Conservation (phyloP, 2,113 vertebrate genomes). For the Mystacornis crossleyi region DNA sequence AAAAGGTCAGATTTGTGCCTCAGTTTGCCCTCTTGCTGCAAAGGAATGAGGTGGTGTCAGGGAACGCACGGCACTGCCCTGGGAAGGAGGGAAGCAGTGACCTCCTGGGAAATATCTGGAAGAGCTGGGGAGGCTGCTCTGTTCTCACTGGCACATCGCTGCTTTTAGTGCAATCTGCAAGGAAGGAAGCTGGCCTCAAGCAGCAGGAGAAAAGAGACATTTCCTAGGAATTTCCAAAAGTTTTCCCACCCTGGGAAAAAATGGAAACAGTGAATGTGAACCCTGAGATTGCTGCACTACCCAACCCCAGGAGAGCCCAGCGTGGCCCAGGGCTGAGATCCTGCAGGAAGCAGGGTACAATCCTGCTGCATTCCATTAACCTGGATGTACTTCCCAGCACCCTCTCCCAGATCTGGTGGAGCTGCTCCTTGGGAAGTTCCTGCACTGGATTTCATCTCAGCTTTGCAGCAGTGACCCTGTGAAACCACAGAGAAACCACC, state of each 20-base stretch:
- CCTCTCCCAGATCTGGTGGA: not conserved
- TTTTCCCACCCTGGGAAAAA: not conserved
- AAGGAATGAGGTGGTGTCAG: not conserved
- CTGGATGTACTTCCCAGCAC: not conserved
- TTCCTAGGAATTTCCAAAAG: not conserved
- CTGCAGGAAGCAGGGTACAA: not conserved
- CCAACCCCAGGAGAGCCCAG: not conserved
- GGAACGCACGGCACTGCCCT: accelerated
- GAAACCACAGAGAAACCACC: conserved; percentile 17
- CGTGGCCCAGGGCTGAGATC: not conserved
- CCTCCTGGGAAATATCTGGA: accelerated
- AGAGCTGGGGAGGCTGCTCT: not conserved
- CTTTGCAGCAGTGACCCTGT: not conserved
- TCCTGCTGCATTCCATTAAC: not conserved
- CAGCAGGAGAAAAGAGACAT: not conserved
- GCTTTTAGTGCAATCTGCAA: not conserved
- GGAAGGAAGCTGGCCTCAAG: not conserved
- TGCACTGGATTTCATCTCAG: not conserved
- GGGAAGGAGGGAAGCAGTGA: not conserved
- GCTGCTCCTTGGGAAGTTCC: not conserved
- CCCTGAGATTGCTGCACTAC: not conserved
- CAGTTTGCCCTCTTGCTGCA: not conserved
- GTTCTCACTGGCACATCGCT: not conserved
- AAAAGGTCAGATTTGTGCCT: not conserved
- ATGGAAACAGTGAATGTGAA: accelerated